Percentiles rank a stretch among this genome's conserved stretches.
Evolutionary conservation across 2,888 invertebrate species (phyloP).

Genomic region (Atherix ibis): DNA sequence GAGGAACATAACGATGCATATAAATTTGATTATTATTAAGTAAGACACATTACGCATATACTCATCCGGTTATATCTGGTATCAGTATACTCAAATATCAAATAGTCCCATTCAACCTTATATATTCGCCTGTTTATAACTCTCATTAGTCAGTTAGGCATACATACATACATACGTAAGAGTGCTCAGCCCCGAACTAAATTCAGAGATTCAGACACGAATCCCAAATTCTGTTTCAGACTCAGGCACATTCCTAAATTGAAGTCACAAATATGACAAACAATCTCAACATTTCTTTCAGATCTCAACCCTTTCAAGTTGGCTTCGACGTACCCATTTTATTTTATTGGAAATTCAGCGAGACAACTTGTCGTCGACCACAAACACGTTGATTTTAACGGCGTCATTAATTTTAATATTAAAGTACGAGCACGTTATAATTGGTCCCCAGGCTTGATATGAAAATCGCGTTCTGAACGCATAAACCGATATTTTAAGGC

Average conservation of each 20-base stretch:
- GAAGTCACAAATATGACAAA: background rate
- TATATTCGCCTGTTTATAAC: too few relatives aligned
- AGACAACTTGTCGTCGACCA: background rate
- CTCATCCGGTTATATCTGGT: too few relatives aligned
- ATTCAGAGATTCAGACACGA: background rate
- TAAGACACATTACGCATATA: conserved; percentile 17
- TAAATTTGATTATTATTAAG: conserved; percentile 29
- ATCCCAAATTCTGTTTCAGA: too few relatives aligned
- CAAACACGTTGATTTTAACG: conserved; percentile 8
- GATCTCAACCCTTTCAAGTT: conserved; percentile 3
- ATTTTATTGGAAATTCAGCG: too few relatives aligned
- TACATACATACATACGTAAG: background rate
- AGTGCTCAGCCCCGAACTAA: background rate
- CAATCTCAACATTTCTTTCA: conserved; percentile 6
- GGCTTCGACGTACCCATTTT: too few relatives aligned
- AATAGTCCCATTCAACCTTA: too few relatives aligned
- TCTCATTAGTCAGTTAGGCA: too few relatives aligned
- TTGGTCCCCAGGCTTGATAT: background rate
- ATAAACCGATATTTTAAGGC: too few relatives aligned
- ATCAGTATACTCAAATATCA: too few relatives aligned
- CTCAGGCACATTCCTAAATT: background rate
- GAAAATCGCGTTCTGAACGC: too few relatives aligned
- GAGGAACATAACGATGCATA: conserved; percentile 29
- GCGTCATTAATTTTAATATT: conserved; percentile 12
- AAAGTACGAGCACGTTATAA: conserved; percentile 10